phyloP scores from a whole-genome alignment of 1,140 invertebrate genomes.

The Prorops nasuta region DNA sequence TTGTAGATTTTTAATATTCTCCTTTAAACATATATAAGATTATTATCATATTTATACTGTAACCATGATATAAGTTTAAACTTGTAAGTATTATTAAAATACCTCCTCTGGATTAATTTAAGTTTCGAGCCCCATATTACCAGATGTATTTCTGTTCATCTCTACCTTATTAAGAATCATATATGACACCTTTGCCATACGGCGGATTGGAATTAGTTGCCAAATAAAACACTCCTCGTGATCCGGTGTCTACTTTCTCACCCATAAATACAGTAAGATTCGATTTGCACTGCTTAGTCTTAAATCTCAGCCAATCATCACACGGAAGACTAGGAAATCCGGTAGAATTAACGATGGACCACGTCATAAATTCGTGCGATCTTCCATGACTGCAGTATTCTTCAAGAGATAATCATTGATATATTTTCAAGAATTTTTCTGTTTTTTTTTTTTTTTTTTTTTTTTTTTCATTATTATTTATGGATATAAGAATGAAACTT shows the following conservation, averaged over 20 bases:
- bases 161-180: too few species aligned
- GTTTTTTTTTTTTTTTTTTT: not conserved
- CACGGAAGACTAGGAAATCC: conserved; percentile 58
- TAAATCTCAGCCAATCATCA: conserved; percentile 58
- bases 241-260: conserved; percentile 26
- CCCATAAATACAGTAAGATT: conserved; percentile 57
- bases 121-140: too few species aligned
- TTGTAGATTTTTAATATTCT: too few species aligned
- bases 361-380: conserved; percentile 51
- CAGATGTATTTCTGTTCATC: too few species aligned
- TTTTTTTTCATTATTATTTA: not conserved
- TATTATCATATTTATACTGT: too few species aligned
- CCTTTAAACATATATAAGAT: too few species aligned
- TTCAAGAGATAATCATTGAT: conserved; percentile 15
- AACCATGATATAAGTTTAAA: too few species aligned
- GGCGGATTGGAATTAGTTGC: conserved; percentile 38
- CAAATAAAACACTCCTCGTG: conserved; percentile 37
- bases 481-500: conserved; percentile 8
- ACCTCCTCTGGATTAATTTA: too few species aligned
- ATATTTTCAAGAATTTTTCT: not conserved
- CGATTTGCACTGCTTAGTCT: conserved; percentile 55
- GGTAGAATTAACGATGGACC: conserved; percentile 52
- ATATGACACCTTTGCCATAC: conserved; percentile 26
- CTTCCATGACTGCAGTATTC: conserved; percentile 53
- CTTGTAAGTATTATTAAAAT: too few species aligned